Evolutionary conservation across 2,797 vertebrate genomes (phyloP).

Genomic region (Thamnophis elegans): DNA sequence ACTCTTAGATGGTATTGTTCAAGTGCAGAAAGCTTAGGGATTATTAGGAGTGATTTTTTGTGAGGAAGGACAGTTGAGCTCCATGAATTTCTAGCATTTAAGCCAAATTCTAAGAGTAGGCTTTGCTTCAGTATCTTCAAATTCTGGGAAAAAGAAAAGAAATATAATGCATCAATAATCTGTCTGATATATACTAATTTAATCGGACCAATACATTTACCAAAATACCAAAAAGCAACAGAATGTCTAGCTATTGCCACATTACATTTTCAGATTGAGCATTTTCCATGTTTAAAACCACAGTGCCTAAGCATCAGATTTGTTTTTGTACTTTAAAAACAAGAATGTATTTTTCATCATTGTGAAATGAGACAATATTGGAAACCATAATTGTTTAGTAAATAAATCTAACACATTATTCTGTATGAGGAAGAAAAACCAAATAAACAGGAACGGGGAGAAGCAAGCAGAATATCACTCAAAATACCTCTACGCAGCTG

Average conservation of each 20-base stretch:
- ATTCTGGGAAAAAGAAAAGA: neutral
- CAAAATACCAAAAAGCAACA: neutral
- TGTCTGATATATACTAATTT: neutral
- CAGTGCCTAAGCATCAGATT: slow-evolving; percentile 24
- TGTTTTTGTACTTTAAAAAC: slow-evolving; percentile 9
- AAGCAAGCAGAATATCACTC: neutral
- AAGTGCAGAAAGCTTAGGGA: neutral
- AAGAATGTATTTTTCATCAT: slow-evolving; percentile 3
- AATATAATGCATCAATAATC: neutral
- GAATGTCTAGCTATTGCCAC: neutral
- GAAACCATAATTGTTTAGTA: slow-evolving; percentile 4
- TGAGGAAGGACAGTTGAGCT: neutral
- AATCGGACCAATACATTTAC: neutral
- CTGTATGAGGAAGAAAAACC: slow-evolving; percentile 8
- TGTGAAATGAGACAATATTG: neutral
- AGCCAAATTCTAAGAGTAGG: neutral
- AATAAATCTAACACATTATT: slow-evolving; percentile 9
- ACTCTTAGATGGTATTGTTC: neutral
- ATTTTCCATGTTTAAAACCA: neutral
- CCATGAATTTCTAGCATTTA: neutral
- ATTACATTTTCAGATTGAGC: neutral
- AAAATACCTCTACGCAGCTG: slow-evolving; percentile 18
- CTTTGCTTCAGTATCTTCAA: neutral
- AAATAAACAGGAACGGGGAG: slow-evolving; percentile 12
- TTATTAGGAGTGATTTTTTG: neutral